Evolutionary conservation across 1,140 invertebrate species (phyloP), one percentile per base, ranked within the genome.

Genomic region (Chironomus tepperi): DNA sequence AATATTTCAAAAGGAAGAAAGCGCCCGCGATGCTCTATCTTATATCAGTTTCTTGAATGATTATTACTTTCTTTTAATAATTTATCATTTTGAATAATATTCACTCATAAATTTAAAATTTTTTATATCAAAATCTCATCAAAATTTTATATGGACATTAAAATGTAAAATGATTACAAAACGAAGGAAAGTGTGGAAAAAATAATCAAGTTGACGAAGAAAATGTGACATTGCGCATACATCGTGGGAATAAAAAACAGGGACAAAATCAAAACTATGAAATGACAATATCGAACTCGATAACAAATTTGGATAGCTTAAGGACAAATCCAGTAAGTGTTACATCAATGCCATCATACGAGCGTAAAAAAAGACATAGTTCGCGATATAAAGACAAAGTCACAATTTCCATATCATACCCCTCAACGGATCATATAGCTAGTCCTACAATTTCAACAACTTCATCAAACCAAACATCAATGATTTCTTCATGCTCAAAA

Each of bases 211-310:
- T 93, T 78, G 89, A 95, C 77, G 93, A 96, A 79, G 92, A 95
- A 81, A 88, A 93, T 64, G 84, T 98, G 42, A 97, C 96, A 0
- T 83, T 98, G 75, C 88, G 96, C 75, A 97, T 98, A 77, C 96
- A 98, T 82, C 85, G 95, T 7, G 94, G 94, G 47, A 82, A 72
- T 79, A 77, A 79, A 73, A 73, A 43, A 18, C 79, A 80, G 10
- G 79, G 80, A 43, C 77, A 79, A 12, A 81, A 79, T 0, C 79
- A 79, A 0, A 79, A 80, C n/a, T 81, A 80, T 12, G 79, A 74
- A 79, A 81, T 77, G 80, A 80, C 9, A 80, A 80, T 64, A 82
- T 81, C 74, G 76, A 81, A 10, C 80, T 82, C 67, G 81, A 79
- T 77, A 81, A 70, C 72, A 64, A 74, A 70, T 57, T 21, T 73